Conservation (phyloP, 2,888 invertebrate genomes). For the Spodoptera exigua region DNA sequence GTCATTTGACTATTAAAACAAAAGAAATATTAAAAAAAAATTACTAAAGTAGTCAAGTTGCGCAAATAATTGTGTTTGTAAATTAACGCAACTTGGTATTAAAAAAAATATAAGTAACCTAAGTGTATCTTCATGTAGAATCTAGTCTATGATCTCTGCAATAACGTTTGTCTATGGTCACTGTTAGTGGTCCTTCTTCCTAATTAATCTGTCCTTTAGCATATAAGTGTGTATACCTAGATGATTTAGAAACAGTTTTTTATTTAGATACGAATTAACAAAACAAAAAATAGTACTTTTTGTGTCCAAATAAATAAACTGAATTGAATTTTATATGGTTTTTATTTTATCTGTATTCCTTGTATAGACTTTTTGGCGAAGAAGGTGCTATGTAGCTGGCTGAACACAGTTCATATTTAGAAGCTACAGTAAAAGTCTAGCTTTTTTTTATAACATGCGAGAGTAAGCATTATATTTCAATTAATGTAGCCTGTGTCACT, state of each 20-base stretch:
- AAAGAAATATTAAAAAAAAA: neutral
- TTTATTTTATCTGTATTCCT: neutral
- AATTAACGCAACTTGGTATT: neutral
- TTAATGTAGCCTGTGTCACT: too few relatives aligned
- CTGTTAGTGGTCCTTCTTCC: conserved; percentile 70
- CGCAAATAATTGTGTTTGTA: conserved; percentile 9
- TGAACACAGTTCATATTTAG: too few relatives aligned
- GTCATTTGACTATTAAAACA: too few relatives aligned
- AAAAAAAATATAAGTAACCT: conserved; percentile 28
- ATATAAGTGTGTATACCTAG: conserved; percentile 52
- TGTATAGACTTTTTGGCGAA: too few relatives aligned
- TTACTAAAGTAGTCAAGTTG: neutral
- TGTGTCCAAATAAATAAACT: conserved; percentile 55
- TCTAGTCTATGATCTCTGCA: conserved; percentile 88
- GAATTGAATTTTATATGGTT: conserved; percentile 24
- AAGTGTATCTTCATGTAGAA: conserved; percentile 70
- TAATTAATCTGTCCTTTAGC: conserved; percentile 75
- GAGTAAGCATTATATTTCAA: too few relatives aligned
- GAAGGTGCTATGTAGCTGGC: too few relatives aligned
- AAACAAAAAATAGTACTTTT: conserved; percentile 48
- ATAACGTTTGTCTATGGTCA: conserved; percentile 66
- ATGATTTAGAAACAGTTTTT: conserved; percentile 34
- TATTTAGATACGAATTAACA: conserved; percentile 54
- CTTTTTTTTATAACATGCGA: too few relatives aligned
- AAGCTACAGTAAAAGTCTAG: too few relatives aligned